Evolutionary conservation across 2,113 vertebrate species (phyloP).

Genomic region (Sinocyclocheilus rhinocerous): DNA sequence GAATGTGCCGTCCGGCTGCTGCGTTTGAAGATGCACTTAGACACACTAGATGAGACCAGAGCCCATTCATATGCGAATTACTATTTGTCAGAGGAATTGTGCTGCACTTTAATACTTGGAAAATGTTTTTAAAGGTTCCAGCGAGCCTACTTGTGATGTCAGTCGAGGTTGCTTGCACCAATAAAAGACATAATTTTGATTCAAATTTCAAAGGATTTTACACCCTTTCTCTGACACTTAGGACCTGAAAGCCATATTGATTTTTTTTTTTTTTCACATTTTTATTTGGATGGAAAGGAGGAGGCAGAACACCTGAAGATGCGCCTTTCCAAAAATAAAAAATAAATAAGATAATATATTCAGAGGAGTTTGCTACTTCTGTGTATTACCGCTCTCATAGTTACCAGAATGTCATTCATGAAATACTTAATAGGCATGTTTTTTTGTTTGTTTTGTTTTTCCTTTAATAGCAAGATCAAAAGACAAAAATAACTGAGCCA

Average conservation of each 20-base stretch:
- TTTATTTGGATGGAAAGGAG: neutral
- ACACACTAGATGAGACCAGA: neutral
- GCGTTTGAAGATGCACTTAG: neutral
- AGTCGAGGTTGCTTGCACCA: neutral
- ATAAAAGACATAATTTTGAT: neutral
- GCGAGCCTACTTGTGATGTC: neutral
- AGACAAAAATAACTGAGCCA: neutral
- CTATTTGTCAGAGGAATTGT: neutral
- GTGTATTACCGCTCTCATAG: neutral
- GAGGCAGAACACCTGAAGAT: neutral
- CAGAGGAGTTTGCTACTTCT: neutral
- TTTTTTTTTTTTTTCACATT: neutral
- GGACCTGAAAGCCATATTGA: neutral
- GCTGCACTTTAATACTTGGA: neutral
- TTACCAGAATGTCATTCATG: neutral
- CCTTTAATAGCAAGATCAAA: neutral
- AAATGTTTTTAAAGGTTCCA: neutral
- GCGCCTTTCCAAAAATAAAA: neutral
- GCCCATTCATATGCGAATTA: neutral
- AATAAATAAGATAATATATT: too few species aligned
- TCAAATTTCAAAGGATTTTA: neutral
- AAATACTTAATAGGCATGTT: neutral
- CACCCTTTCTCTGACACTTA: neutral
- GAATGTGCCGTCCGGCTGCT: conserved; percentile 19
- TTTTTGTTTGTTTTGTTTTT: neutral